phyloP scores from a whole-genome alignment of 2,113 vertebrate genomes.

The Microtus montanus region DNA sequence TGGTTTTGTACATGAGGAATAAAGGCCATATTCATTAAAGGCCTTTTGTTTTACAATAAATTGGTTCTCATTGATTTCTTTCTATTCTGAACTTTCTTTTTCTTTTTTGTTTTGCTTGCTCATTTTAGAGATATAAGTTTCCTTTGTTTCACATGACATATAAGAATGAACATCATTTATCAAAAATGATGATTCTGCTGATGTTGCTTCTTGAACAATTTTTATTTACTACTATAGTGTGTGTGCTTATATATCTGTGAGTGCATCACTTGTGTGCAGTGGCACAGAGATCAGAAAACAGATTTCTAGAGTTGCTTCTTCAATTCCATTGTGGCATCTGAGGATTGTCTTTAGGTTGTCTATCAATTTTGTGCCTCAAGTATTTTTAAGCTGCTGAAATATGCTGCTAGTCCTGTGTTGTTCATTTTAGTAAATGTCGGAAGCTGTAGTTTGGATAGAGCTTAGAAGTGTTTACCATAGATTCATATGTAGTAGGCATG shows the following conservation, averaged over 20 bases:
- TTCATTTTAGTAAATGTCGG: constrained; percentile 10
- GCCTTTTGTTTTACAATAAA: not conserved
- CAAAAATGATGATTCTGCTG: not conserved
- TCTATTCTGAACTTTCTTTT: not conserved
- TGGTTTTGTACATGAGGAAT: constrained; percentile 21
- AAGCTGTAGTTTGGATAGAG: not conserved
- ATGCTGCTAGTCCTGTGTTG: not conserved
- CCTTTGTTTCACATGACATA: not conserved
- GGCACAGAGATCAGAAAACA: not conserved
- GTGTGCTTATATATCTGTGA: not conserved
- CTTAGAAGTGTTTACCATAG: not conserved
- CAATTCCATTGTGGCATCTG: not conserved
- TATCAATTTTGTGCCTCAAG: not conserved
- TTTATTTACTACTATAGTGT: not conserved
- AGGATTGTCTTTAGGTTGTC: not conserved
- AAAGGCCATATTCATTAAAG: not conserved
- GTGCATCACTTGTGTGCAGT: too few species aligned
- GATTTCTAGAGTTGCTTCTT: not conserved
- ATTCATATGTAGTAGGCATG: not conserved
- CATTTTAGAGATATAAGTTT: not conserved
- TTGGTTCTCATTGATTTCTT: not conserved
- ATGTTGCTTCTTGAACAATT: not conserved
- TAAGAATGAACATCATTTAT: not conserved
- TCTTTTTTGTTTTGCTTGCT: not conserved
- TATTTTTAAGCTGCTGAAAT: not conserved